Base-by-base conservation (phyloP, 2,888 invertebrate species). In the Sphaerophoria rueppellii region DNA sequence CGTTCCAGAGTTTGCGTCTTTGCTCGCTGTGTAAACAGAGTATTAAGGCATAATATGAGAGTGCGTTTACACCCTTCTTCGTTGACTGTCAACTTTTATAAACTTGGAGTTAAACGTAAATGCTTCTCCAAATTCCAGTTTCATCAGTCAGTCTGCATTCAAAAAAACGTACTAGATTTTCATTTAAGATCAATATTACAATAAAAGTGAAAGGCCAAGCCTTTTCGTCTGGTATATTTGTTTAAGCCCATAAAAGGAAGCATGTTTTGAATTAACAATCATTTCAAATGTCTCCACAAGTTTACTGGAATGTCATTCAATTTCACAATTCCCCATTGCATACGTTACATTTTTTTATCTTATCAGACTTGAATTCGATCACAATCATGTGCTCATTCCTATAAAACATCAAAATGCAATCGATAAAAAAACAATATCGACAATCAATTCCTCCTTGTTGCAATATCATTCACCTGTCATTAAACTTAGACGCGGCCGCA, bases 331-430 rank as follows among this genome's bases (percentile, higher is more conserved):
- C 9, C 43, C 24, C 11, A 11, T 60, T 60, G 24, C 40, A 60
- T 43, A 43, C 43, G 60, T 43, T 43, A 40, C 60, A 60, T 43
- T 60, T 40, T 61, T 48, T 48, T 81, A 81, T 81, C 81, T 76
- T 60, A 81, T 76, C 81, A 72, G 67, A 2, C 24, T 24, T 54
- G 12, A 24, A 54, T 76, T 71, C 40, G 71, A 32, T 60, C 55
- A 24, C n/a, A 35, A 43, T 76, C 65, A 63, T 70, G 74, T 80
- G 63, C 58, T 48, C 48, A 48, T 34, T 48, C 11, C 12, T 46
- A 46, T 1, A 58, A 40, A 16, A 35, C 40, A 34, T 7, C 34
- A 4, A 43, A 43, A 63, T 63, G 34, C 32, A 48, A 48, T 63
- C 61, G 9, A 63, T 61, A 61, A 46, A 63, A 32, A 57, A 52